phyloP scores from a whole-genome alignment of 2,797 vertebrate genomes.

The Microchirus variegatus region DNA sequence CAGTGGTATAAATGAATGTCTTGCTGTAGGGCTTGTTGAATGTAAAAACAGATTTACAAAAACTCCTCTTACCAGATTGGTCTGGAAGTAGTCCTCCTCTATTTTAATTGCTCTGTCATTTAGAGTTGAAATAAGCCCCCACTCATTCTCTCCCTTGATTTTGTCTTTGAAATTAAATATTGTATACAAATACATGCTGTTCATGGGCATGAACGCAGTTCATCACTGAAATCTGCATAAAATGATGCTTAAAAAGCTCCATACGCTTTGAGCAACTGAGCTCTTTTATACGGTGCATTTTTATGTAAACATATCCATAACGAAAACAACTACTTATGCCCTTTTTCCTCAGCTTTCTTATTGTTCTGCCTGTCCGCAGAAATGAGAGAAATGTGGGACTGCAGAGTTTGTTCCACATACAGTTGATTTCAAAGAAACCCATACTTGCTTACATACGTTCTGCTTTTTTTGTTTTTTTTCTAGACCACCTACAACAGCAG shows the following conservation, averaged over 20 bases:
- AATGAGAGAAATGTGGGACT: conserved; percentile 73
- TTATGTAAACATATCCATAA: conserved; percentile 80
- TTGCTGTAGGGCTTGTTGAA: conserved; percentile 89
- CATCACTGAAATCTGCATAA: conserved; percentile 79
- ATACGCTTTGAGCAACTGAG: conserved; percentile 73
- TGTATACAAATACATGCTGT: conserved; percentile 80
- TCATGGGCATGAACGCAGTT: conserved; percentile 72
- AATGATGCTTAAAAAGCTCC: conserved; percentile 76
- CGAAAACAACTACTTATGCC: conserved; percentile 73
- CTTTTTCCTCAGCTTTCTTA: conserved; percentile 61
- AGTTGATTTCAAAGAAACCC: conserved; percentile 70
- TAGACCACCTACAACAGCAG: conserved; percentile 65
- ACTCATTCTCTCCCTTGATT: conserved; percentile 74
- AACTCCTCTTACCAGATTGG: conserved; percentile 86
- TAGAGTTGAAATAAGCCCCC: conserved; percentile 78
- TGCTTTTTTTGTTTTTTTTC: conserved; percentile 24
- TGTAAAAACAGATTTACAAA: conserved; percentile 89
- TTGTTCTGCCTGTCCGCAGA: conserved; percentile 69
- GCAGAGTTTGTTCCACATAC: conserved; percentile 58
- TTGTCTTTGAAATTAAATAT: conserved; percentile 83
- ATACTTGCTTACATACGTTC: conserved; percentile 41
- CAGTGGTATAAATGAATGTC: conserved; percentile 88
- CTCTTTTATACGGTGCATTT: conserved; percentile 65
- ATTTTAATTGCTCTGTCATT: conserved; percentile 88
- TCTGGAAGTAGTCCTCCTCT: conserved; percentile 80